Conservation (phyloP, 1,140 invertebrate genomes). For the Lucilia sericata region DNA sequence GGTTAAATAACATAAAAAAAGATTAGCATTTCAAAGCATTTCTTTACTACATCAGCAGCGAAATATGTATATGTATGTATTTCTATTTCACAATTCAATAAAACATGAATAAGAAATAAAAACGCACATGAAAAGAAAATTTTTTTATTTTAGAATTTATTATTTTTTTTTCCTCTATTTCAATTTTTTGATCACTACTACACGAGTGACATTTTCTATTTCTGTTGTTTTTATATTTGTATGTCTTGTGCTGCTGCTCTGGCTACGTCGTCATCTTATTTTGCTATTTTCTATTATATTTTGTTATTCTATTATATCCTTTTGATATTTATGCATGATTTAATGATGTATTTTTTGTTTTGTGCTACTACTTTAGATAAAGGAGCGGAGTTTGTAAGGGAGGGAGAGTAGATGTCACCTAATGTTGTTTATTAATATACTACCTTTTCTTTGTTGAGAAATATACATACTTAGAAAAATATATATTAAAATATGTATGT, state of each 20-base stretch:
- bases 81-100: not conserved
- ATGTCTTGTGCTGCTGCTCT: too few relatives aligned
- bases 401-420: not conserved
- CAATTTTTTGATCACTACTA: not conserved
- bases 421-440: not conserved
- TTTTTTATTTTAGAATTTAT: not conserved
- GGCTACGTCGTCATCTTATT: not conserved
- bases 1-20: not conserved
- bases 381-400: not conserved
- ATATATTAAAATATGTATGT: too few relatives aligned
- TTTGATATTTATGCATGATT: slow-evolving; percentile 24
- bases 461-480: too few relatives aligned
- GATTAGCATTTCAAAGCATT: slow-evolving; percentile 20
- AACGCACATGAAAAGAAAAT: not conserved
- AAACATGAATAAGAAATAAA: not conserved
- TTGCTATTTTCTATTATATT: not conserved
- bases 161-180: not conserved
- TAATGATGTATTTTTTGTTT: not conserved
- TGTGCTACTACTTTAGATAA: not conserved
- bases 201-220: slow-evolving; percentile 18
- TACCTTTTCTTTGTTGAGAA: not conserved
- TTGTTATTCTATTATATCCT: not conserved
- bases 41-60: not conserved
- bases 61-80: not conserved
- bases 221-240: too few relatives aligned